Evolutionary conservation across 2,797 vertebrate genomes (phyloP).

Genomic region (Phoeniculus purpureus): DNA sequence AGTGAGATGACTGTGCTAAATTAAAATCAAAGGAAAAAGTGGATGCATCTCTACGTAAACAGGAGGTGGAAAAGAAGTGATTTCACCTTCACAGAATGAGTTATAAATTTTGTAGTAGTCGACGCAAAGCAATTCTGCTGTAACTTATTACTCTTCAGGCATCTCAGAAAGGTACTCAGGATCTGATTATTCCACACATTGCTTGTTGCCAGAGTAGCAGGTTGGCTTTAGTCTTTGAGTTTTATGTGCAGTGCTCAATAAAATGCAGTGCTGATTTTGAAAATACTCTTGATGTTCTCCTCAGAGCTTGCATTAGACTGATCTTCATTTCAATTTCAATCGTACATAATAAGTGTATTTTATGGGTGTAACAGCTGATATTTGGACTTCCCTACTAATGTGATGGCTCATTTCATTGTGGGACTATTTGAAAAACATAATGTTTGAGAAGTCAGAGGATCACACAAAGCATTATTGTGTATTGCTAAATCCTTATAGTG

Average conservation of each 20-base stretch:
- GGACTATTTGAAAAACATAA: neutral
- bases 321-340: neutral
- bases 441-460: neutral
- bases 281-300: neutral
- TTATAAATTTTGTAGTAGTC: neutral
- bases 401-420: neutral
- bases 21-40: neutral
- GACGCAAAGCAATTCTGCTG: neutral
- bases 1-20: neutral
- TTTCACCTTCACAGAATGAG: neutral
- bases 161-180: neutral
- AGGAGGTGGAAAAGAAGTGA: neutral
- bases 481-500: constrained; percentile 11
- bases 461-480: neutral
- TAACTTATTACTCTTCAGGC: neutral
- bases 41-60: neutral
- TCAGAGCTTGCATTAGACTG: neutral
- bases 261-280: constrained; percentile 11
- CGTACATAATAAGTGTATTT: neutral
- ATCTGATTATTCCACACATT: constrained; percentile 14
- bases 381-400: neutral
- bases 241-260: neutral
- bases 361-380: neutral
- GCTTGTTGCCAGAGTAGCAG: neutral
- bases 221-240: neutral